Evolutionary conservation across 2,888 invertebrate species (phyloP), one percentile per base, ranked within the genome.

Genomic region (Melitaea athalia): DNA sequence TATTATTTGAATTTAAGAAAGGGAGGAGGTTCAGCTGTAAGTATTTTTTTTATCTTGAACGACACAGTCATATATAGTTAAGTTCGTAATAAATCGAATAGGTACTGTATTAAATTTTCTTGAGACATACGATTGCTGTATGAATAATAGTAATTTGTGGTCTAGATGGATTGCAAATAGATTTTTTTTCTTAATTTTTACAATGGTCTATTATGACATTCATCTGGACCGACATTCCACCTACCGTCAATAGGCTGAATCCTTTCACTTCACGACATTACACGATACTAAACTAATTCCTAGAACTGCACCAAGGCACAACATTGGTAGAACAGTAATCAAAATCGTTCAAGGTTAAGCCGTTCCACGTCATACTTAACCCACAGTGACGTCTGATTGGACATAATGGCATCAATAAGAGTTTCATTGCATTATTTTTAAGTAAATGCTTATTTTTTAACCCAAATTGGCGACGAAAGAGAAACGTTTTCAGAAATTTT

Each of bases 241-340:
- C 59, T 77, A 73, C 75, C 70, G 69, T 64, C 33, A 55, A 55
- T 68, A 67, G 65, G 71, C 74, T 77, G 73, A 79, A 79, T 82
- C 88, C 88, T 85, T 87, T 87, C 88, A 87, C 87, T 83, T 72
- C 75, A 74, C 79, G 85, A 82, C 83, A 84, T 84, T 84, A 79
- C 77, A 78, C 76, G 78, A 77, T 73, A 76, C 78, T 73, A 76
- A 78, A 81, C 77, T 74, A 78, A 80, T 87, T 85, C 88, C 79
- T 59, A 74, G 87, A 86, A 87, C 68, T 64, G 61, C 73, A 72
- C 68, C 73, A 74, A 73, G 74, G 68, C 60, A 61, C 64, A 55
- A 60, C 64, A 47, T 55, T 72, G 67, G 60, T 31, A 59, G 64
- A 65, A 55, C 67, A 64, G 61, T 71, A 62, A 67, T 72, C 69